Evolutionary conservation across 2,113 vertebrate species (phyloP).

Genomic region (Choloepus hoffmanni): DNA sequence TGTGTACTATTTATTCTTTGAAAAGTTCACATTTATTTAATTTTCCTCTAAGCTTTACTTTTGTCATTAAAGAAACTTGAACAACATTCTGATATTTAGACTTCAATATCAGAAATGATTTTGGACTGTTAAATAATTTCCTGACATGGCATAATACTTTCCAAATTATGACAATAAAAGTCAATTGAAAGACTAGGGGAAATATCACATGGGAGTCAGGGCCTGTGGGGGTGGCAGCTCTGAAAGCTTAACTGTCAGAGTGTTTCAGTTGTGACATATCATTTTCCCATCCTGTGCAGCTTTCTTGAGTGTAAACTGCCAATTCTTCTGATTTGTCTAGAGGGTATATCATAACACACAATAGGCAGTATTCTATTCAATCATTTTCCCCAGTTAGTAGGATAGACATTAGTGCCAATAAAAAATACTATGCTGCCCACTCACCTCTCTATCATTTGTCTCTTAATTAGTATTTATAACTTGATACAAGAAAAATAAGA

Average conservation of each 20-base stretch:
- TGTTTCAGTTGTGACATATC: neutral
- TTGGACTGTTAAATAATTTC: neutral
- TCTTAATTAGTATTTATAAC: neutral
- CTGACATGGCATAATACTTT: neutral
- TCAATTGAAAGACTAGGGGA: neutral
- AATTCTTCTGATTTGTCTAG: neutral
- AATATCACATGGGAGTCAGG: fast-evolving
- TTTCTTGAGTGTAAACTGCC: neutral
- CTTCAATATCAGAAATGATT: neutral
- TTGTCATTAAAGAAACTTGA: neutral
- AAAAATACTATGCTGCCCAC: fast-evolving
- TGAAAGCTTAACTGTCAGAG: fast-evolving
- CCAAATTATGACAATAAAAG: neutral
- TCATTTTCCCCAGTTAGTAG: neutral
- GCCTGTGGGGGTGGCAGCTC: fast-evolving
- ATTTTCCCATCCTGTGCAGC: neutral
- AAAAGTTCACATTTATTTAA: slow-evolving; percentile 19
- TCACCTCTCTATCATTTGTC: fast-evolving
- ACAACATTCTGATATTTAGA: neutral
- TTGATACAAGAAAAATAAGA: neutral
- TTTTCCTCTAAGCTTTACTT: neutral
- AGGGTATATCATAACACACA: fast-evolving
- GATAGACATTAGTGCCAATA: too few species aligned
- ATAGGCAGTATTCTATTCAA: fast-evolving
- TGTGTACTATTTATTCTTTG: neutral